Evolutionary conservation across 2,113 vertebrate species (phyloP), one percentile per base, ranked within the genome.

Genomic region (Gallinago media): DNA sequence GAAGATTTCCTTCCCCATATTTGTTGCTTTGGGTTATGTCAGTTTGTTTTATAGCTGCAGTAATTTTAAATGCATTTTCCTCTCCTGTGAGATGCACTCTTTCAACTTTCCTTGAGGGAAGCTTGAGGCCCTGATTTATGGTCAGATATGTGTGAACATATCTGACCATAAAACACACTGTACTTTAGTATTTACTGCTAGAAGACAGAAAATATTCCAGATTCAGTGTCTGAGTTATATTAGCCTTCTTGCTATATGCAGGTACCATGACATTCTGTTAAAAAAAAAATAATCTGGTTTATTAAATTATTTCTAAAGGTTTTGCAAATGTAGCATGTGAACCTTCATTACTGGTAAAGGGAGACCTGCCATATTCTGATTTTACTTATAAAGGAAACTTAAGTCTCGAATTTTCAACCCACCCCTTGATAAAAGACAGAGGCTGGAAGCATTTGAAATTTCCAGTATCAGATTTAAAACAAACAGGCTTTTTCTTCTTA

Each of bases 41-140:
- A 95, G 94, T 97, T 97, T 97, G 96, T 83, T 98, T 98, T 98
- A 98, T 95, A 94, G 92, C 66, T 89, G 88, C 79, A 96, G 91
- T 97, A 96, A 98, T 97, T 98, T 96, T 97, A 98, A 98, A 98
- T 97, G 94, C 74, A 93, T 97, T 97, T 97, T 97, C 88, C 78
- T 97, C 94, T 97, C 97, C 84, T 94, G 91, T 96, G 97, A 98
- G 83, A 96, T 96, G 88, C 91, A 96, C 91, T 98, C 94, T 97
- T 97, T 98, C 80, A 97, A 96, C 97, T 97, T 97, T 97, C 95
- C 97, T 97, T 81, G 95, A 97, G 93, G 95, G 84, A 61, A 97
- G 96, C 95, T 92, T 49, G 76, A 97, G 94, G 96, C 97, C 85
- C 82, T 97, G 97, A 98, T 95, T 96, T 97, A 97, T 83, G 96